Evolutionary conservation across 2,113 vertebrate species (phyloP), one percentile per base, ranked within the genome.

Genomic region (rabbit (Oryctolagus cuniculus)): DNA sequence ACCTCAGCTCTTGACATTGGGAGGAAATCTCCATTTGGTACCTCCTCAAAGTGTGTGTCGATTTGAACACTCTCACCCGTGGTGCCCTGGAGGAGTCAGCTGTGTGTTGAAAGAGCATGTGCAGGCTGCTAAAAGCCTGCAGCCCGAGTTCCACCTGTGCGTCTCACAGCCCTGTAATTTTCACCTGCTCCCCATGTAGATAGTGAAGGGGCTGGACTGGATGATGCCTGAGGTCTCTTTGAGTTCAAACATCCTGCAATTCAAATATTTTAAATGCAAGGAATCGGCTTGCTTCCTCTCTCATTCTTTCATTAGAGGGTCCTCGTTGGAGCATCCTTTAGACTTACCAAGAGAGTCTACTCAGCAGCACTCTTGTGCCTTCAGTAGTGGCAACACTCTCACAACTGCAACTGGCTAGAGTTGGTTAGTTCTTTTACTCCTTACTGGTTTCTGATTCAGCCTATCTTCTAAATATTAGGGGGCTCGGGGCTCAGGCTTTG

Each of bases 1-100:
- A 97, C 72, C 6, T 97, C 95, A 97, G 82, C 95, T 97, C 93
- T 98, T 97, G 95, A 96, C 96, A 86, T 79, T 53, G 86, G 87
- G 83, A 95, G 12, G 87, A 97, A 97, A 97, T 95, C 93, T 91
- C 97, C 94, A 92, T 96, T 96, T 95, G 38, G 91, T 93, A 87
- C 89, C 91, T 96, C 73, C 89, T 79, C 80, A 91, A 88, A 95
- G 86, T 6, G 72, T 69, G 25, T 92, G 17, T 96, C 83, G 95
- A 16, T 96, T 88, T 92, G 73, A 96, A 96, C 80, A 70, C 81
- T 38, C n/a, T 83, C 61, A 69, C 44, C 34, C 88, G 75, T 90
- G 53, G 83, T 89, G 73, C 90, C 95, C 97, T 95, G 96, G 77
- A 83, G 51, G 44, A 74, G 58, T 15, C 51, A 64, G 77, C 86